Percentiles rank a stretch among this genome's conserved stretches.
phyloP scores from a whole-genome alignment of 2,888 invertebrate genomes.

The Athetis lepigone region DNA sequence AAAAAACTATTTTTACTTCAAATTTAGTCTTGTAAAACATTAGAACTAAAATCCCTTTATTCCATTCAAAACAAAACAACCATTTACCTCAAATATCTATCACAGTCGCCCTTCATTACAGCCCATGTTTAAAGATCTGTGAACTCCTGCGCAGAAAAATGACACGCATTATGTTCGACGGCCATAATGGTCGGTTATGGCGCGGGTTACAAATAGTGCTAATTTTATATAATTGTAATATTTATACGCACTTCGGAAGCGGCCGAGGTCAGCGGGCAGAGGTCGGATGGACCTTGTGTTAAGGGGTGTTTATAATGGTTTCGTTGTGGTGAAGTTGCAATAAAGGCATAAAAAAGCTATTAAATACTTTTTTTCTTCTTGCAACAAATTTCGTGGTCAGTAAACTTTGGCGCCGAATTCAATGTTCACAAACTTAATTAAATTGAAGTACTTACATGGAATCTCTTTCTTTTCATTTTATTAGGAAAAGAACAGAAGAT shows the following conservation, averaged over 20 bases:
- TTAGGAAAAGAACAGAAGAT: no score
- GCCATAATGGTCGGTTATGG: slow-evolving; percentile 52
- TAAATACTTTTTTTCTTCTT: no score
- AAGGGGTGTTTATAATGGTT: slow-evolving; percentile 44
- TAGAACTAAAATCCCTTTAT: not conserved
- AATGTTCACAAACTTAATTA: no score
- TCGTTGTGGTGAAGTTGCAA: no score
- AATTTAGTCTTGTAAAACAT: not conserved
- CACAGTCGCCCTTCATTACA: slow-evolving; percentile 42
- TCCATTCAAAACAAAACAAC: not conserved
- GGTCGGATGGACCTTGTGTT: slow-evolving; percentile 54
- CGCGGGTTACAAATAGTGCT: slow-evolving; percentile 75
- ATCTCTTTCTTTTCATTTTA: no score
- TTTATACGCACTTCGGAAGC: slow-evolving; percentile 74
- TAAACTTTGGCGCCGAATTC: no score
- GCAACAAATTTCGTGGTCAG: no score
- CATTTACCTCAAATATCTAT: slow-evolving; percentile 26
- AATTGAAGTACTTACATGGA: no score
- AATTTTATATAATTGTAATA: slow-evolving; percentile 76
- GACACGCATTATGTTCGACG: slow-evolving; percentile 57
- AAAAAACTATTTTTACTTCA: no score
- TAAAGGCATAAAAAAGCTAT: not conserved
- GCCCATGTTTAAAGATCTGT: slow-evolving; percentile 27
- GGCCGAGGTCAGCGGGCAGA: slow-evolving; percentile 63
- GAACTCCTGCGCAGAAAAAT: slow-evolving; percentile 56